Conservation (phyloP, 1,140 invertebrate genomes). For the Bombyx mori region DNA sequence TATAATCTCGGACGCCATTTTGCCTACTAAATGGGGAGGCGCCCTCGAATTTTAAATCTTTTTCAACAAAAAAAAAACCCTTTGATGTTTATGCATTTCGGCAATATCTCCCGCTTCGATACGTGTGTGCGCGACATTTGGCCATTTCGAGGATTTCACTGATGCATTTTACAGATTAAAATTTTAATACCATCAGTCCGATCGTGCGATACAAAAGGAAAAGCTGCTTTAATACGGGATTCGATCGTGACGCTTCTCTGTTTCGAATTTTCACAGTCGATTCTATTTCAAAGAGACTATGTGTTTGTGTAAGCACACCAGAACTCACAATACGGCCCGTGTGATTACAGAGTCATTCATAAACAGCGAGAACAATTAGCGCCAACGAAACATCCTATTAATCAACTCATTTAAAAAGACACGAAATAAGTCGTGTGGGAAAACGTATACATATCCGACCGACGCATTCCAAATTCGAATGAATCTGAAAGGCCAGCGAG, state of each 20-base stretch:
- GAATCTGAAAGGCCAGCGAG: constrained; percentile 62
- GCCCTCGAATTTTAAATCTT: constrained; percentile 64
- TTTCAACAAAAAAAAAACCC: constrained; percentile 55
- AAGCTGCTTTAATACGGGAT: no score
- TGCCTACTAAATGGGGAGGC: constrained; percentile 51
- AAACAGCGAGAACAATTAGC: constrained; percentile 34
- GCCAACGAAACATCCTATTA: constrained; percentile 55
- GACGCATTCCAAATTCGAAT: constrained; percentile 68
- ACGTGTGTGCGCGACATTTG: constrained; percentile 54
- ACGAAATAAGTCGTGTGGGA: constrained; percentile 61
- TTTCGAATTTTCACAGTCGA: no score
- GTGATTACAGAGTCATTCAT: constrained; percentile 1
- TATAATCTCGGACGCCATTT: constrained; percentile 68
- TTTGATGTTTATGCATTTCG: constrained; percentile 66
- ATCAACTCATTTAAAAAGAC: constrained; percentile 67
- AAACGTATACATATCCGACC: constrained; percentile 48
- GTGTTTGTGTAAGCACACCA: not conserved
- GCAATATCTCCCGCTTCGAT: constrained; percentile 59
- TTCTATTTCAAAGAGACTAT: no score
- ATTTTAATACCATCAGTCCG: constrained; percentile 35
- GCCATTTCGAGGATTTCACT: constrained; percentile 50
- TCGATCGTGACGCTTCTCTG: no score
- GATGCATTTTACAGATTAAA: constrained; percentile 66
- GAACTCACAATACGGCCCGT: not conserved
- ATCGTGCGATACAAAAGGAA: not conserved